Evolutionary conservation across 2,797 vertebrate species (phyloP).

Genomic region (Clarias pachynema): DNA sequence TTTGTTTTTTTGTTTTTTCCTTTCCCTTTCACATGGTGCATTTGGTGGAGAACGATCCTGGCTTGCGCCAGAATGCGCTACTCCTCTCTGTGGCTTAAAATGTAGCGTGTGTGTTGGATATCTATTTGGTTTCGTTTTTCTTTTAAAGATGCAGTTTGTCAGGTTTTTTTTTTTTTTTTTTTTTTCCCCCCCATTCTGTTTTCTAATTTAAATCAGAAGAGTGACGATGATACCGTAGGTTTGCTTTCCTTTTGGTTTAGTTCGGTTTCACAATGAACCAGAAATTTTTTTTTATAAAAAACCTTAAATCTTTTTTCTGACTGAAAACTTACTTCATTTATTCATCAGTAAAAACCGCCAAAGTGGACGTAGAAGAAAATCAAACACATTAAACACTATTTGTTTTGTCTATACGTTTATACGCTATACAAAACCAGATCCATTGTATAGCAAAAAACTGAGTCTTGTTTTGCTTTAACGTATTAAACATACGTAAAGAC

Average conservation of each 20-base stretch:
- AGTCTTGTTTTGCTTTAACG: too few species aligned
- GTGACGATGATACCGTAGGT: background rate
- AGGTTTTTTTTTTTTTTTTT: background rate
- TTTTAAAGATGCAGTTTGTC: background rate
- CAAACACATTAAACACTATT: background rate
- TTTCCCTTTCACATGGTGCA: slow-evolving; percentile 20
- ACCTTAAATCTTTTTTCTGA: background rate
- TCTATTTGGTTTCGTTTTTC: background rate
- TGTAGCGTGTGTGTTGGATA: background rate
- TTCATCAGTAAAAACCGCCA: too few species aligned
- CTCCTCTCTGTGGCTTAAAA: background rate
- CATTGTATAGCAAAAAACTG: too few species aligned
- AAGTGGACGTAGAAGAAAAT: too few species aligned
- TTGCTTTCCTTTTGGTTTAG: background rate
- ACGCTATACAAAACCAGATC: too few species aligned
- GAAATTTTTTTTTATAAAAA: too few species aligned
- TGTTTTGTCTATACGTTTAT: too few species aligned
- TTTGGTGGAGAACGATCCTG: background rate
- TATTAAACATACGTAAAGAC: too few species aligned
- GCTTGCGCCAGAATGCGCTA: background rate
- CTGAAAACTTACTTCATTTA: background rate
- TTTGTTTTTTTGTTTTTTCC: slow-evolving; percentile 52
- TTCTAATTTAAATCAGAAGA: background rate
- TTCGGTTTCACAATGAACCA: background rate
- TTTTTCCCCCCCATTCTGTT: background rate